Conservation (phyloP, 2,113 vertebrate genomes). For the Sprattus sprattus region DNA sequence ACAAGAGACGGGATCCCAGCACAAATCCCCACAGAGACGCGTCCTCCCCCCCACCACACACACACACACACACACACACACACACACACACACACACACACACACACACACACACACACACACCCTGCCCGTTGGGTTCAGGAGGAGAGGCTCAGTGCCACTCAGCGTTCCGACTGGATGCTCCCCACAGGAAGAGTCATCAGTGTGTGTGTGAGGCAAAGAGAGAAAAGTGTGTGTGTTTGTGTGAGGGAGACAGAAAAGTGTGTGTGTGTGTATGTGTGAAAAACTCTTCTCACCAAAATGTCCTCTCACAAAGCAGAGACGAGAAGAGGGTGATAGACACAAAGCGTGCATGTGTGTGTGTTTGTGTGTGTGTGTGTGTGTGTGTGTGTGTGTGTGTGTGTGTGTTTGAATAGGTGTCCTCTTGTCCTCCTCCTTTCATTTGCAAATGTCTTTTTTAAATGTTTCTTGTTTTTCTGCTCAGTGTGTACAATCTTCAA, state of each 20-base stretch:
- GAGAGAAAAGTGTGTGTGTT: background rate
- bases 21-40: conserved; percentile 22
- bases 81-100: conserved; percentile 8
- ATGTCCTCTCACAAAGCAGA: background rate
- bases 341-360: background rate
- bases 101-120: conserved; percentile 6
- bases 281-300: background rate
- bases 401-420: background rate
- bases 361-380: conserved; percentile 3
- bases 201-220: background rate
- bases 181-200: background rate
- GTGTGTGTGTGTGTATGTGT: background rate
- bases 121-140: background rate
- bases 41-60: too few species aligned
- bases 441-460: background rate
- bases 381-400: background rate
- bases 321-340: background rate
- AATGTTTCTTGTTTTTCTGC: background rate
- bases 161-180: conserved; percentile 37
- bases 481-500: background rate
- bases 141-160: conserved; percentile 40
- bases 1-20: conserved; percentile 39
- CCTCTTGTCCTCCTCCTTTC: background rate
- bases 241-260: background rate
- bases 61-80: conserved; percentile 20